These are phyloP conservation scores for Cyphomyrus discorhynchus DNA, from an alignment of 2,113 vertebrate species.

Conservation along the genomic window DNA sequence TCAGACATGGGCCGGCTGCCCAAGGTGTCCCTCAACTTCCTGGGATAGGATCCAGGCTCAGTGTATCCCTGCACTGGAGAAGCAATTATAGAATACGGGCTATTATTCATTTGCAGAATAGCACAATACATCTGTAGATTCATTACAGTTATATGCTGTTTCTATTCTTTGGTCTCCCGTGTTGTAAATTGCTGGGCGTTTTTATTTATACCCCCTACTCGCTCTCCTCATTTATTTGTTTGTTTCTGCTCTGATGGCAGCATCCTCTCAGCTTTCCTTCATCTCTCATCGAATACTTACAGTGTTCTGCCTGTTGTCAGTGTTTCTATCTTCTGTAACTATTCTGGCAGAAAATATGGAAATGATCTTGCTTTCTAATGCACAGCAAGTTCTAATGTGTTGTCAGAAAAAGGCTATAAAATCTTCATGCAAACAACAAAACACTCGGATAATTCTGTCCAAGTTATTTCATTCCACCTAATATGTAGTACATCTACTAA, in stretches of 20 bases:
- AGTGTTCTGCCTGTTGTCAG: no score
- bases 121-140: background rate
- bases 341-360: background rate
- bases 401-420: background rate
- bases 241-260: background rate
- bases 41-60: background rate
- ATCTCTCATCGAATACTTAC: background rate
- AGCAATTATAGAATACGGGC: background rate
- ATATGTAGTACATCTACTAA: background rate
- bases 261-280: background rate
- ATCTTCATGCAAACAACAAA: background rate
- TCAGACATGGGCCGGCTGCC: background rate
- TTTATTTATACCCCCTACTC: background rate
- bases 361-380: background rate
- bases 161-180: background rate
- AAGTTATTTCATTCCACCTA: no score
- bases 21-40: background rate
- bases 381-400: background rate
- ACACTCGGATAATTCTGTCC: background rate
- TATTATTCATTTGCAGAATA: background rate
- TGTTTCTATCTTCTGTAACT: background rate
- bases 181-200: background rate
- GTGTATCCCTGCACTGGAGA: background rate
- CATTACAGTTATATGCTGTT: background rate
- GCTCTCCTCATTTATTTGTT: background rate